These are phyloP conservation scores for Leucoraja erinaceus DNA, from an alignment of 2,113 vertebrate genomes.

Conservation along the genomic window DNA sequence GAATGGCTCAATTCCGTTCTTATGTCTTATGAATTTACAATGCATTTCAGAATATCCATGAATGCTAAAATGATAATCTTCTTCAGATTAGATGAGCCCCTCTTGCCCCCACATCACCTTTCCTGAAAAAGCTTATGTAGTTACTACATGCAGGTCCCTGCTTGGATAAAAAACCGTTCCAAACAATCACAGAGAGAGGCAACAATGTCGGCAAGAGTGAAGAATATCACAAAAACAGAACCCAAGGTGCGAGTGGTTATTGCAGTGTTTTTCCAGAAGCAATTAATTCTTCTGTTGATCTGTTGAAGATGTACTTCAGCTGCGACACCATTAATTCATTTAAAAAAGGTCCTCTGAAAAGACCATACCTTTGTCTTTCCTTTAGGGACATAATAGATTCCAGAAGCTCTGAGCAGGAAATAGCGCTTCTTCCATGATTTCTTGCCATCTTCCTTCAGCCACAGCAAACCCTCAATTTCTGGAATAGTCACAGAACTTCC, in stretches of 20 bases:
- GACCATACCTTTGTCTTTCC: conserved; percentile 86
- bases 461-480: conserved; percentile 92
- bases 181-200: background rate
- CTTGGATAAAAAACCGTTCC: background rate
- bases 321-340: background rate
- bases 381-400: conserved; percentile 96
- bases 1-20: too few species aligned
- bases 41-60: background rate
- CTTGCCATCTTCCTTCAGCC: conserved; percentile 95
- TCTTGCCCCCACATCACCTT: background rate
- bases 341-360: background rate
- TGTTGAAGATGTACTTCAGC: background rate
- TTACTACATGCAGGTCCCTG: background rate
- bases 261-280: background rate
- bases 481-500: conserved; percentile 90
- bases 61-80: background rate
- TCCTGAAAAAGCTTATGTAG: background rate
- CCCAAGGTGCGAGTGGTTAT: background rate
- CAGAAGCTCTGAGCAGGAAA: conserved; percentile 89
- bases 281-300: background rate
- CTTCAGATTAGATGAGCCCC: too few species aligned
- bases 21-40: too few species aligned
- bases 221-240: background rate
- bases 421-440: conserved; percentile 98
- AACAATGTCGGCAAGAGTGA: background rate